These are phyloP conservation scores for Myotis yumanensis DNA, from an alignment of 2,113 vertebrate genomes.

Conservation along the genomic window DNA sequence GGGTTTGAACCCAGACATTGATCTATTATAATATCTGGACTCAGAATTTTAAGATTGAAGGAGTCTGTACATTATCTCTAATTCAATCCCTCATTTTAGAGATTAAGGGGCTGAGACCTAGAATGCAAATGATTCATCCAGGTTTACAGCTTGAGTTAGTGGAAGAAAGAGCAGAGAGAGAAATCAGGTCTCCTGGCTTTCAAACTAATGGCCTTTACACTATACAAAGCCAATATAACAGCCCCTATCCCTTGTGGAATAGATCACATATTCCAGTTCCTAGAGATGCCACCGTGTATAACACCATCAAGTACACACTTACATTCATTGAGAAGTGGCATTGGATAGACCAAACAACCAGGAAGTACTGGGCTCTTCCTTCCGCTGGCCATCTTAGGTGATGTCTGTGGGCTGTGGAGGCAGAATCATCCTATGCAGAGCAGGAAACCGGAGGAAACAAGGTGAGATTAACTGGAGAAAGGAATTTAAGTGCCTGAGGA, in stretches of 20 bases:
- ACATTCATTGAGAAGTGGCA: not conserved
- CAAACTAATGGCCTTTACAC: not conserved
- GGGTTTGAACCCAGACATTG: not conserved
- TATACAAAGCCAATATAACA: not conserved
- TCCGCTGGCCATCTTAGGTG: not conserved
- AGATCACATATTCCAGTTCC: not conserved
- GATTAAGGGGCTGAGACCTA: not conserved
- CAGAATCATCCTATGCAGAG: not conserved
- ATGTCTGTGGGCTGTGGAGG: not conserved
- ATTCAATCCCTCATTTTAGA: not conserved
- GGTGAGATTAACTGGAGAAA: not conserved
- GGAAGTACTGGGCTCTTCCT: not conserved
- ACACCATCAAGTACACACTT: not conserved
- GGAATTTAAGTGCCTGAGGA: not conserved
- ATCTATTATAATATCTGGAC: not conserved
- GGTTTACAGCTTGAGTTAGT: not conserved
- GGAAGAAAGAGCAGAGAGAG: not conserved
- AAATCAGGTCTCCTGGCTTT: not conserved
- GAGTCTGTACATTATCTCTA: not conserved
- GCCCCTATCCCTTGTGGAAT: not conserved
- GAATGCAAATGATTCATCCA: not conserved
- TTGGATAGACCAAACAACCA: not conserved
- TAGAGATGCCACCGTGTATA: not conserved
- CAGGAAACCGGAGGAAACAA: not conserved
- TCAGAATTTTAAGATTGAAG: constrained; percentile 10